Percentiles rank a stretch among this genome's conserved stretches.
Conservation (phyloP, 2,888 invertebrate genomes). For the Apocheima hispidaria region DNA sequence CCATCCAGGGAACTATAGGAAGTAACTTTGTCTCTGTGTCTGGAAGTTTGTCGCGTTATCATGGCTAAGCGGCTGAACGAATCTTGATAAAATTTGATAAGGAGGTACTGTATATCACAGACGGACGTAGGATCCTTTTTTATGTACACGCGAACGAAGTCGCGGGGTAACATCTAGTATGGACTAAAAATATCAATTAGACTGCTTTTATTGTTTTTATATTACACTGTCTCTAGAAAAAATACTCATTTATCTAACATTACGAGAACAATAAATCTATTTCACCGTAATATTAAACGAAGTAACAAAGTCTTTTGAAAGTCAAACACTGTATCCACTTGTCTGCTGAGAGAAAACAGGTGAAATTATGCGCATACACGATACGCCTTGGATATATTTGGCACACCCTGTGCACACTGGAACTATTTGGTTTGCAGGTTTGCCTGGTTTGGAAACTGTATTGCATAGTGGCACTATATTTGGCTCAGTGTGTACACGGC, state of each 20-base stretch:
- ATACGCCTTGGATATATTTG: constrained; percentile 57
- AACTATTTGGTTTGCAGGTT: constrained; percentile 11
- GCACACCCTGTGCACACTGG: constrained; percentile 36
- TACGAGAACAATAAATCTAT: constrained; percentile 13
- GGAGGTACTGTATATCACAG: too few species aligned
- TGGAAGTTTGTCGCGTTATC: too few species aligned
- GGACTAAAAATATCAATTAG: background rate
- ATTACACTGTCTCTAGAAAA: background rate
- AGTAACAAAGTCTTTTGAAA: constrained; percentile 23
- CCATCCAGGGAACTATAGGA: too few species aligned
- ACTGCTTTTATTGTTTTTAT: background rate
- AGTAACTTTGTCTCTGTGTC: too few species aligned
- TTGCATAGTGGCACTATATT: background rate
- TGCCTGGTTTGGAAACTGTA: too few species aligned
- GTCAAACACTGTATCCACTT: constrained; percentile 29
- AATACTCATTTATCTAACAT: constrained; percentile 2
- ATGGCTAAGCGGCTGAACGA: too few species aligned
- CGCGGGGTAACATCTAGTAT: background rate
- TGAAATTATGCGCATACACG: constrained; percentile 70
- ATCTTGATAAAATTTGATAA: too few species aligned
- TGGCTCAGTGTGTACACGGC: background rate
- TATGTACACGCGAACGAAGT: too few species aligned
- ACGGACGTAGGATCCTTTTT: too few species aligned
- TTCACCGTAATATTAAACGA: constrained; percentile 2
- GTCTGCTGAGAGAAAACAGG: constrained; percentile 43